Base-by-base conservation (phyloP, 2,888 invertebrate species). In the Carpatolechia fugitivella region DNA sequence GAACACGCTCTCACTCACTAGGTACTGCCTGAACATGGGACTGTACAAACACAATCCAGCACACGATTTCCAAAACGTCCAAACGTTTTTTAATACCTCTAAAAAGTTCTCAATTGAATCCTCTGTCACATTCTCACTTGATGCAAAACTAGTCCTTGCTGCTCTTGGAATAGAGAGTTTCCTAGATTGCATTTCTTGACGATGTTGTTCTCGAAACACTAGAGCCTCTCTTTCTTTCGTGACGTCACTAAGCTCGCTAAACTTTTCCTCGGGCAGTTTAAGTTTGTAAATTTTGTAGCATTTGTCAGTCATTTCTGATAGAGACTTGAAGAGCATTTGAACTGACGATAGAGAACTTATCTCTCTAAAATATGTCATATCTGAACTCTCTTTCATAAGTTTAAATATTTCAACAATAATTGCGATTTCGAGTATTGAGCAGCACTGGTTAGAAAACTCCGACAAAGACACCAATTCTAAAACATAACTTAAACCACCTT, bases 331-430 rank as follows among this genome's bases (percentile, higher is more conserved):
- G 18, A 91, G 67, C 85, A 89, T 88, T 56, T 78, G 84, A 8
- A 90, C 81, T 0, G 90, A 90, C 0, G 83, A 72, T 11, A 90
- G 63, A 0, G 86, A 78, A 53, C 75, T 73, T 65, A 85, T 81
- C 46, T 89, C 89, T 52, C 82, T 71, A 35, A 68, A 78, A 60
- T 80, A 78, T 1, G 78, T 65, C 56, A 76, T 57, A 10, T 79
- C 82, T 0, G 76, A 74, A 56, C 83, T 72, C 51, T 85, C 74
- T 55, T 82, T 84, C 56, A 78, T 79, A 3, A 86, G 69, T 56
- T 89, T 91, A 68, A 90, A 91, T 47, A 93, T 91, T 64, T 93
- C 93, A 52, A 93, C 91, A 3, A 91, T 85, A 1, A 92, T 91
- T 0, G 91, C 87, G 54, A 93, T 91, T 70, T 93, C 93, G 14